Conservation (phyloP, 2,888 invertebrate genomes). For the Apotomis betuletana region DNA sequence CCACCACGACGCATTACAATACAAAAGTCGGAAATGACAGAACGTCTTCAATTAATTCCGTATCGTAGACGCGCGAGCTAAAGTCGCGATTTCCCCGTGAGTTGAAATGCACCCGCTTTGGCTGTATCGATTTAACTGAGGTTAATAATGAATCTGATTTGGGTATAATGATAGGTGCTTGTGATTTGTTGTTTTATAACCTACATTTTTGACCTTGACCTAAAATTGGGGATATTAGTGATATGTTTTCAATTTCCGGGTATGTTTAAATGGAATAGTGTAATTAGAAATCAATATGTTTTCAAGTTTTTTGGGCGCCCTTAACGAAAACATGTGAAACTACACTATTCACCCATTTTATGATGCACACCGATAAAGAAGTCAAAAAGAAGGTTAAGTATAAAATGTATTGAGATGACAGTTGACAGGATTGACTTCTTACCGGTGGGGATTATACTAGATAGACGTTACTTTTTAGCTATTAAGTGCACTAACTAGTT, state of each 20-base stretch:
- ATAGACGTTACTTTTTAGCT: too few relatives aligned
- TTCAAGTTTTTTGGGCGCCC: too few relatives aligned
- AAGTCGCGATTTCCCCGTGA: conserved; percentile 52
- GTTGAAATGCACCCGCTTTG: conserved; percentile 58
- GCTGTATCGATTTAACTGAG: conserved; percentile 66
- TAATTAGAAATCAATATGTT: too few relatives aligned
- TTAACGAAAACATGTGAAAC: too few relatives aligned
- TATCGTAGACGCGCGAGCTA: conserved; percentile 55
- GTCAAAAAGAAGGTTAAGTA: too few relatives aligned
- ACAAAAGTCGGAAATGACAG: conserved; percentile 75
- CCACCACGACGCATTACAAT: conserved; percentile 65
- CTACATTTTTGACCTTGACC: conserved; percentile 69
- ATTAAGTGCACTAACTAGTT: too few relatives aligned
- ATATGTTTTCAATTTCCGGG: not conserved
- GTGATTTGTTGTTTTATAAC: conserved; percentile 62
- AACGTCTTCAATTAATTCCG: conserved; percentile 63
- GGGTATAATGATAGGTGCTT: conserved; percentile 64
- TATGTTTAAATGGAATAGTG: too few relatives aligned
- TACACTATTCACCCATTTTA: too few relatives aligned
- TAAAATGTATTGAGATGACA: too few relatives aligned
- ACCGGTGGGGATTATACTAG: too few relatives aligned
- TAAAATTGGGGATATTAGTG: conserved; percentile 23
- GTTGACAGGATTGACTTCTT: too few relatives aligned
- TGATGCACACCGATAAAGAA: too few relatives aligned
- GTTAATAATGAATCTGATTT: conserved; percentile 63